These are phyloP conservation scores for Callipepla squamata DNA, from an alignment of 2,113 vertebrate species.

Conservation along the genomic window DNA sequence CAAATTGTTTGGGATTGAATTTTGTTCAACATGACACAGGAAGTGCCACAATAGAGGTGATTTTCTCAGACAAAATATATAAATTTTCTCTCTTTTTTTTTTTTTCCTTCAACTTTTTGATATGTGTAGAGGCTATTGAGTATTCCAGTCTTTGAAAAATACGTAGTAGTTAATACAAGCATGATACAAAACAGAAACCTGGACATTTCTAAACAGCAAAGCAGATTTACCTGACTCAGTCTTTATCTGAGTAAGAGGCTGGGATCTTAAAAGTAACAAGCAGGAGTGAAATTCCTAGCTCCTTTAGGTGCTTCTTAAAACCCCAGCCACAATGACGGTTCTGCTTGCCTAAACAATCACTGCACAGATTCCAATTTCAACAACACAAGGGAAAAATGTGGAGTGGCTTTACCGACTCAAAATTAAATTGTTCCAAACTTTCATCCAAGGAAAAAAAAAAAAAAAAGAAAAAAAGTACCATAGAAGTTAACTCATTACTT, in stretches of 20 bases:
- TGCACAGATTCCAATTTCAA: not conserved
- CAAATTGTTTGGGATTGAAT: not conserved
- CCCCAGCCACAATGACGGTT: not conserved
- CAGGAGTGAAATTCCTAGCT: not conserved
- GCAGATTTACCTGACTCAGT: not conserved
- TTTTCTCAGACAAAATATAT: not conserved
- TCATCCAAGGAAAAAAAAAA: not conserved
- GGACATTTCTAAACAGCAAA: not conserved
- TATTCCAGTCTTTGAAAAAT: not conserved
- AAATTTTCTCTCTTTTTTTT: not conserved
- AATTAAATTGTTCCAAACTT: conserved; percentile 32
- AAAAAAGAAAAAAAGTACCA: not conserved
- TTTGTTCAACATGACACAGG: not conserved
- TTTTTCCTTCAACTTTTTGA: not conserved
- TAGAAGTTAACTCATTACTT: not conserved
- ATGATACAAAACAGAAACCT: not conserved
- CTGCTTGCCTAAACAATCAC: not conserved
- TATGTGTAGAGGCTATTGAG: not conserved
- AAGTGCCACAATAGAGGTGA: not conserved
- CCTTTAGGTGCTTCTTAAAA: not conserved
- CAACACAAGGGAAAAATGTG: not conserved
- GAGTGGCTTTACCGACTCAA: conserved; percentile 12
- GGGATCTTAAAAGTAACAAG: not conserved
- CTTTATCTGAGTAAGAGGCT: not conserved
- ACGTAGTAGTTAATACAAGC: not conserved